Evolutionary conservation across 2,797 vertebrate genomes (phyloP), one percentile per base, ranked within the genome.

Genomic region (Trachurus trachurus): DNA sequence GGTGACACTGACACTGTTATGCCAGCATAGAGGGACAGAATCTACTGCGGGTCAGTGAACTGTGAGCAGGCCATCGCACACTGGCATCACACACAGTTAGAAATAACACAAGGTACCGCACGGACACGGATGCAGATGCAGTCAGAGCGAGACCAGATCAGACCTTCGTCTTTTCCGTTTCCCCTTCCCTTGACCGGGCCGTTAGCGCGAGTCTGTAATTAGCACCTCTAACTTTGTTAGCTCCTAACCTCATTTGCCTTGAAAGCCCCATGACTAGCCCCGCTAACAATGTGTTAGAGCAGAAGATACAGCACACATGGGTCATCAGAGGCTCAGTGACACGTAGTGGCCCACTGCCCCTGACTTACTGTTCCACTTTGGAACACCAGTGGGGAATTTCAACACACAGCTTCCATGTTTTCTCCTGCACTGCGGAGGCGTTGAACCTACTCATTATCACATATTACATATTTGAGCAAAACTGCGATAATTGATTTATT

Each of bases 211-310:
- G 80, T 63, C 84, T 84, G 61, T 82, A 79, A 89, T 94, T 93
- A 93, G 84, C 90, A 89, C 85, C 77, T 86, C 66, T 91, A 93
- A 94, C 84, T 84, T 87, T 52, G 91, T 93, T 92, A 93, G 81
- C 74, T 66, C 26, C 50, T 94, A 82, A 93, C 91, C 90, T 71
- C 17, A 87, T 94, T 94, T 92, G 59, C 64, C 45, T 59, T 73
- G 66, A 71, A 79, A 88, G 71, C 85, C 91, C 73, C 86, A 65
- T 93, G 93, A 92, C 87, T 66, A 15, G 26, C 57, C n/a, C 15
- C 54, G 53, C 75, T 68, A 63, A 82, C 72, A 73, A 44, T 77
- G 65, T 19, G 10, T 72, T 62, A 26, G 39, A 78, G 75, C 49
- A 29, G 65, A 80, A 52, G 67, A 66, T 50, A 22, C 17, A 44